phyloP scores from a whole-genome alignment of 2,797 vertebrate species.

The Neoniphon sammara region DNA sequence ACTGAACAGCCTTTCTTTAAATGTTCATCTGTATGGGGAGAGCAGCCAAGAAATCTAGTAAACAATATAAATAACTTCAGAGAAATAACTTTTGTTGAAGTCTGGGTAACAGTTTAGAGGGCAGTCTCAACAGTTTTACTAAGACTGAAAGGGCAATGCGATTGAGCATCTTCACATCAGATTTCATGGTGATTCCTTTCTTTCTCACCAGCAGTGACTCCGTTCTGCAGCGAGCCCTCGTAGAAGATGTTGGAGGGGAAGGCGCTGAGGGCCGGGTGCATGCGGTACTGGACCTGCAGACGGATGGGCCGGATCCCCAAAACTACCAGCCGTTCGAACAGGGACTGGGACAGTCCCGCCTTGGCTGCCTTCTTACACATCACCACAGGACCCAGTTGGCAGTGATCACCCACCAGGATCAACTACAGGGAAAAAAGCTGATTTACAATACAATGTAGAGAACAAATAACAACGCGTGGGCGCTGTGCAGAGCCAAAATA shows the following conservation, averaged over 20 bases:
- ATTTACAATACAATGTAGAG: neutral
- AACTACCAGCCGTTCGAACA: constrained; percentile 94
- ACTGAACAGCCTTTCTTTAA: neutral
- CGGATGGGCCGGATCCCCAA: constrained; percentile 95
- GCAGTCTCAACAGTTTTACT: neutral
- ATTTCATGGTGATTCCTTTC: neutral
- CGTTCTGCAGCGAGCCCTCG: constrained; percentile 94
- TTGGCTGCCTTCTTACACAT: constrained; percentile 98
- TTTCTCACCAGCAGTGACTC: constrained; percentile 88
- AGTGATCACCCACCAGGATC: constrained; percentile 96
- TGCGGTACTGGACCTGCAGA: constrained; percentile 95
- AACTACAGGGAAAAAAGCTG: constrained; percentile 77
- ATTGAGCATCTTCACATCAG: neutral
- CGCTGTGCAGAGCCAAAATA: no score
- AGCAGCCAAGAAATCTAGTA: neutral
- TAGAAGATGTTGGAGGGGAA: constrained; percentile 98
- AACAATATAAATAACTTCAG: neutral
- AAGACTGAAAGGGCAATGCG: neutral
- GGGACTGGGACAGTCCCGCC: constrained; percentile 93
- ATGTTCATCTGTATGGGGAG: neutral
- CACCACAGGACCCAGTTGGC: constrained; percentile 94
- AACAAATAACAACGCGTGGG: neutral
- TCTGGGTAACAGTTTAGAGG: neutral
- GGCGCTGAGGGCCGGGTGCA: constrained; percentile 95
- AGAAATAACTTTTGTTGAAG: neutral